Conservation (phyloP, 2,888 invertebrate species). For the Aradus depressus region DNA sequence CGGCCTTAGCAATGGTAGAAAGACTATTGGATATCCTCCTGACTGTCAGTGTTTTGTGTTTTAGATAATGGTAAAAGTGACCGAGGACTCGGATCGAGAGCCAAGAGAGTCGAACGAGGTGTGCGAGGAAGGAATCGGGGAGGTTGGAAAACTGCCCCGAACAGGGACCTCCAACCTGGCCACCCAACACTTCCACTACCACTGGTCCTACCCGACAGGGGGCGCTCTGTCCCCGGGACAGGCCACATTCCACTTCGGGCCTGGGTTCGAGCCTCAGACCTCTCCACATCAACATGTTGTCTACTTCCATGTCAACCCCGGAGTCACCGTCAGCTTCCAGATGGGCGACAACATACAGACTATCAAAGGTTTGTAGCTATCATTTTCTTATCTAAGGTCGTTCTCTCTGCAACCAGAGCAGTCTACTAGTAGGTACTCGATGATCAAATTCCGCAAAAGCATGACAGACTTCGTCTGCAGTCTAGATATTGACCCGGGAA, state of each 20-base stretch:
- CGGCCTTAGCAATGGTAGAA: too few species aligned
- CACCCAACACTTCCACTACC: conserved; percentile 38
- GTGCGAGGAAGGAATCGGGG: conserved; percentile 1
- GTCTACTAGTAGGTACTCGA: too few species aligned
- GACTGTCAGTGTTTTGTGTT: conserved; percentile 5
- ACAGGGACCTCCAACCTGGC: conserved; percentile 38
- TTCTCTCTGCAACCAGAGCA: background rate
- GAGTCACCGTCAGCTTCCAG: conserved; percentile 64
- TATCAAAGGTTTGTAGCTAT: conserved; percentile 52
- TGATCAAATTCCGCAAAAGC: too few species aligned
- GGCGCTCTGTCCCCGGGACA: conserved; percentile 38
- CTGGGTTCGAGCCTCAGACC: conserved; percentile 32
- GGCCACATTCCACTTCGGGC: conserved; percentile 48
- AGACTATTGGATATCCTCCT: background rate
- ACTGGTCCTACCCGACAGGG: conserved; percentile 40
- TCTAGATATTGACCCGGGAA: too few species aligned
- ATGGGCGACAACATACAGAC: conserved; percentile 63
- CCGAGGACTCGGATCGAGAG: conserved; percentile 8
- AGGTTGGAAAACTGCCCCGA: conserved; percentile 37
- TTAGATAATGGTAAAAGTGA: conserved; percentile 14
- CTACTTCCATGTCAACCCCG: conserved; percentile 62
- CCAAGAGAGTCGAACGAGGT: conserved; percentile 4
- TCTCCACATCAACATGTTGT: conserved; percentile 50
- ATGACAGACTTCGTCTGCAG: too few species aligned
- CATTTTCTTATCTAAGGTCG: background rate